These are phyloP conservation scores for Aporrectodea caliginosa DNA, from an alignment of 1,140 invertebrate species.

Conservation along the genomic window DNA sequence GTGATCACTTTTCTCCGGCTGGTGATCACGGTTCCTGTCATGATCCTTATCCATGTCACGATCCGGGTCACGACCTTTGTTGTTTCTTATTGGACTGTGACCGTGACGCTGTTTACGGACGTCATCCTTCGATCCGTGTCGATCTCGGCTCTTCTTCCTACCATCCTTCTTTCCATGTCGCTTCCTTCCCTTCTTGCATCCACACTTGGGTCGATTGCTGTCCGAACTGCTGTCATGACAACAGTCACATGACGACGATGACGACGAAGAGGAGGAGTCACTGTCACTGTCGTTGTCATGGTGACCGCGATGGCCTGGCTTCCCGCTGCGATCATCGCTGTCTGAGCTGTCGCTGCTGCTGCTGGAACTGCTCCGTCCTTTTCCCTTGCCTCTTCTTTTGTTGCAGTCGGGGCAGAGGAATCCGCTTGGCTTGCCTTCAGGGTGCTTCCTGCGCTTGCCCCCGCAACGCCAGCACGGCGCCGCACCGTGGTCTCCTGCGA, in stretches of 20 bases:
- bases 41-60: not conserved
- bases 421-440: too few relatives aligned
- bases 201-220: too few relatives aligned
- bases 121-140: not conserved
- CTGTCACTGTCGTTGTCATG: not conserved
- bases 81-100: too few relatives aligned
- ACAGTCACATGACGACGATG: too few relatives aligned
- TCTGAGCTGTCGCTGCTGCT: not conserved
- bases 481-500: too few relatives aligned
- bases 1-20: too few relatives aligned
- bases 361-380: not conserved
- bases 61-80: not conserved
- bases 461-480: too few relatives aligned
- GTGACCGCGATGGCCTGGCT: not conserved
- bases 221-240: not conserved
- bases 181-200: not conserved
- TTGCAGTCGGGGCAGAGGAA: too few relatives aligned
- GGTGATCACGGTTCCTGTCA: not conserved
- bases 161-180: not conserved
- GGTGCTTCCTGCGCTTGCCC: too few relatives aligned
- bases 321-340: not conserved
- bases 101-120: too few relatives aligned
- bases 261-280: not conserved
- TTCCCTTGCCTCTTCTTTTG: not conserved
- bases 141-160: not conserved